A percentile compares a stretch with the other conserved stretches of the same genome.
Conservation (phyloP, 2,797 vertebrate species). For the Sphaeramia orbicularis region DNA sequence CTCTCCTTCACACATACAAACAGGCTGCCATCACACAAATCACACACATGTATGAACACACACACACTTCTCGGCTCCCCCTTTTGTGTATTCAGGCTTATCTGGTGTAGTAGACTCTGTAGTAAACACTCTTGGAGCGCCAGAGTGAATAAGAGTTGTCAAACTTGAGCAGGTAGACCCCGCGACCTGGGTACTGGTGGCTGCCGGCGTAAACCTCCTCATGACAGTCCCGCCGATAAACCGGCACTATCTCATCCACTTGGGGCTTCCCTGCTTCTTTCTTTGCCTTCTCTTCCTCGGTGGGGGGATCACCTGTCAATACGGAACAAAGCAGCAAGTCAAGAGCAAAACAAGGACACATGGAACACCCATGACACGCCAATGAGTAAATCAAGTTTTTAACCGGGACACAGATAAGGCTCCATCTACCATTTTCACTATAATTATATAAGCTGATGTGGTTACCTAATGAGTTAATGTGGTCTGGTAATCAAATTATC, state of each 20-base stretch:
- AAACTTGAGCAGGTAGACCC: conserved; percentile 99
- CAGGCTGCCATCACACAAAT: conserved; percentile 56
- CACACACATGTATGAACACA: conserved; percentile 44
- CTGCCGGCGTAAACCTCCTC: conserved; percentile 99
- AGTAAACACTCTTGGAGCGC: conserved; percentile 99
- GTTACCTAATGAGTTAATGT: too few relatives aligned
- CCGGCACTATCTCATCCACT: conserved; percentile 98
- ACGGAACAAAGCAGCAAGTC: neutral
- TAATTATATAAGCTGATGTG: neutral
- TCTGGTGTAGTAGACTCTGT: conserved; percentile 99
- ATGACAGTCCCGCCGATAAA: conserved; percentile 99
- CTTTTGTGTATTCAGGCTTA: conserved; percentile 87
- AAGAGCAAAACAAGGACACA: neutral
- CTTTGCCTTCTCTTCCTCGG: conserved; percentile 93
- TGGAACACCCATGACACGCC: neutral
- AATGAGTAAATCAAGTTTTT: neutral
- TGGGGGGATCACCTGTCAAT: conserved; percentile 85
- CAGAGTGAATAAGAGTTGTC: conserved; percentile 99
- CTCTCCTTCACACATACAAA: conserved; percentile 33
- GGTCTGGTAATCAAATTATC: neutral
- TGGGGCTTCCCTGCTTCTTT: conserved; percentile 94
- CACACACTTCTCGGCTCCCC: conserved; percentile 72
- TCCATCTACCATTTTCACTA: neutral
- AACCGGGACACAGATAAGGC: neutral
- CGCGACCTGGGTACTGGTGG: conserved; percentile 98